Percentiles rank a stretch among this genome's conserved stretches.
phyloP scores from a whole-genome alignment of 1,140 invertebrate genomes.

The Drosophila lini region DNA sequence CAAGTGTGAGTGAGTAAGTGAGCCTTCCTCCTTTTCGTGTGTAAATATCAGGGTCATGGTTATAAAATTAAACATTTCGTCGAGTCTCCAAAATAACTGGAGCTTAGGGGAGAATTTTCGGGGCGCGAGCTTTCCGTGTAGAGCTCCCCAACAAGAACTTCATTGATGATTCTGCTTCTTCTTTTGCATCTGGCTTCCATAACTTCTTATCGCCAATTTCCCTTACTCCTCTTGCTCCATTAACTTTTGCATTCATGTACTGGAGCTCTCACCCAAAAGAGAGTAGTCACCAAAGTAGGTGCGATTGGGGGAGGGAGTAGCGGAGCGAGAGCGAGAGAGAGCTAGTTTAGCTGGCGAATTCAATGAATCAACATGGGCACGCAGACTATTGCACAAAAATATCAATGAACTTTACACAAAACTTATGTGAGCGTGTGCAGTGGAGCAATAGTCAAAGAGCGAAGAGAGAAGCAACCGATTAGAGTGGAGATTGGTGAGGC shows the following conservation, averaged over 20 bases:
- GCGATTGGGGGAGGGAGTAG: background rate
- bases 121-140: constrained; percentile 28
- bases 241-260: constrained; percentile 58
- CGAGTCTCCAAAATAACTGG: constrained; percentile 73
- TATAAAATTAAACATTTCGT: constrained; percentile 82
- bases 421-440: constrained; percentile 58
- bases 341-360: constrained; percentile 66
- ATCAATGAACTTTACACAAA: constrained; percentile 84
- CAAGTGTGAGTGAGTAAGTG: constrained; percentile 20
- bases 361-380: constrained; percentile 82
- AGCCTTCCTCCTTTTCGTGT: constrained; percentile 40
- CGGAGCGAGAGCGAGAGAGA: constrained; percentile 24
- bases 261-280: constrained; percentile 26
- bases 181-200: constrained; percentile 35
- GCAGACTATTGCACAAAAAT: constrained; percentile 76
- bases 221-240: constrained; percentile 28
- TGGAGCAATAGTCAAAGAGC: constrained; percentile 41
- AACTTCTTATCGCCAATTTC: constrained; percentile 38
- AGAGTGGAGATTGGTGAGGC: constrained; percentile 15
- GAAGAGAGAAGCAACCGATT: constrained; percentile 7
- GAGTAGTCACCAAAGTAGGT: constrained; percentile 16
- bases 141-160: constrained; percentile 42
- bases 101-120: constrained; percentile 20
- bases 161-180: constrained; percentile 70
- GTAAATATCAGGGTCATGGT: constrained; percentile 84